Evolutionary conservation across 2,113 vertebrate species (phyloP).

Genomic region (Vombatus ursinus): DNA sequence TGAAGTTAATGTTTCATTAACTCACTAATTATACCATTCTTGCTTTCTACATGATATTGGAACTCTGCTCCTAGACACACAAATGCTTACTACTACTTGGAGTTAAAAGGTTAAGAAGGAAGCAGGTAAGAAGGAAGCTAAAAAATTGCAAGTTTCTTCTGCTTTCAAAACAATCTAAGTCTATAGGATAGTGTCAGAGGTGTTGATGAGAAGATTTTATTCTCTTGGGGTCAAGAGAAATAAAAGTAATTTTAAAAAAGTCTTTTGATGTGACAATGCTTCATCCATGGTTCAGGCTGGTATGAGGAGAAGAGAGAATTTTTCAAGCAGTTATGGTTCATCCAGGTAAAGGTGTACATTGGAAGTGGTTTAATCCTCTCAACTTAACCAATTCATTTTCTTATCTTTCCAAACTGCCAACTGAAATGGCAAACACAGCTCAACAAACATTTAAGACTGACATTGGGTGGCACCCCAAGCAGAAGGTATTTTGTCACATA

Average conservation of each 20-base stretch:
- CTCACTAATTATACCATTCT: conserved; percentile 26
- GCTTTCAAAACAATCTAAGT: not conserved
- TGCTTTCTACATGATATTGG: not conserved
- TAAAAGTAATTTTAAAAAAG: not conserved
- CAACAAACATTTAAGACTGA: not conserved
- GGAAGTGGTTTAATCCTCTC: not conserved
- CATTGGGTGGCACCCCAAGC: not conserved
- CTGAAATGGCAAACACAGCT: not conserved
- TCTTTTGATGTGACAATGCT: not conserved
- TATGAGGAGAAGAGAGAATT: not conserved
- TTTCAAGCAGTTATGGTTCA: not conserved
- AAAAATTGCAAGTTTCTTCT: not conserved
- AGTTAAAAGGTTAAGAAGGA: not conserved
- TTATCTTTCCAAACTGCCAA: not conserved
- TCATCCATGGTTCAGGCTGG: not conserved
- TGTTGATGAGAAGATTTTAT: not conserved
- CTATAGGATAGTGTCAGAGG: not conserved
- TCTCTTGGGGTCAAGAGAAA: not conserved
- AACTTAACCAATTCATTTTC: not conserved
- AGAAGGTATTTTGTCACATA: not conserved
- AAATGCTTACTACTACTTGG: not conserved
- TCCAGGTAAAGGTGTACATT: not conserved
- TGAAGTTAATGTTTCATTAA: conserved; percentile 45
- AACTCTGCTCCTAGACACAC: conserved; percentile 4
- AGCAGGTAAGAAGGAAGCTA: not conserved